Conservation (phyloP, 1,140 invertebrate genomes). For the Coenobita brevimanus region DNA sequence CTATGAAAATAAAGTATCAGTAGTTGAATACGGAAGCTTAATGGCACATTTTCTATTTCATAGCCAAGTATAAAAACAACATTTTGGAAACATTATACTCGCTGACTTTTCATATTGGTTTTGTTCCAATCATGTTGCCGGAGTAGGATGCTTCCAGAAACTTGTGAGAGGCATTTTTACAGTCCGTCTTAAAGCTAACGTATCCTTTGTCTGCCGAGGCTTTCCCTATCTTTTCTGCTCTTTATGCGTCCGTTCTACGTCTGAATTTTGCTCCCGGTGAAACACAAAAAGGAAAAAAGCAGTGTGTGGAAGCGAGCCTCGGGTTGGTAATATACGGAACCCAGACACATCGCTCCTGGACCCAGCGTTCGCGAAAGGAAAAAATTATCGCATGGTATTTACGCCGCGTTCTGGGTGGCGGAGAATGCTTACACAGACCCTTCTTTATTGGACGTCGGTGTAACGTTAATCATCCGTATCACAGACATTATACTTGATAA, state of each 20-base stretch:
- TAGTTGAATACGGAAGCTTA: constrained; percentile 22
- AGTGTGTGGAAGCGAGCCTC: neutral
- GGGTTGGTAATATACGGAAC: constrained; percentile 45
- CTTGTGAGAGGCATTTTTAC: neutral
- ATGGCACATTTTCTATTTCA: constrained; percentile 44
- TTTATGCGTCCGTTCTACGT: neutral
- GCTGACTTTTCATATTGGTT: constrained; percentile 67
- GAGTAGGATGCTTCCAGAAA: constrained; percentile 29
- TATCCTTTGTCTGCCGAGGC: neutral
- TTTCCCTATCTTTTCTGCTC: neutral
- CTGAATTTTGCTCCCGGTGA: neutral
- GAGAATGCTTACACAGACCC: neutral
- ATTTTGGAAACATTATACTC: constrained; percentile 61
- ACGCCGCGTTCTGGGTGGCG: neutral
- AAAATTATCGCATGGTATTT: constrained; percentile 44
- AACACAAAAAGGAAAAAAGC: neutral
- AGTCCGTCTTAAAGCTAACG: constrained; percentile 3
- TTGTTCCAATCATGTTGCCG: constrained; percentile 41
- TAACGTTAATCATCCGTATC: neutral
- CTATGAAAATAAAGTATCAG: constrained; percentile 13
- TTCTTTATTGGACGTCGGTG: neutral
- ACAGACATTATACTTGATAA: neutral
- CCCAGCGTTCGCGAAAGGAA: constrained; percentile 55
- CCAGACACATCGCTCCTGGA: constrained; percentile 38
- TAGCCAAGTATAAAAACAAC: constrained; percentile 44